Conservation (phyloP, 2,888 invertebrate species). For the Cecidostiba fungosa region DNA sequence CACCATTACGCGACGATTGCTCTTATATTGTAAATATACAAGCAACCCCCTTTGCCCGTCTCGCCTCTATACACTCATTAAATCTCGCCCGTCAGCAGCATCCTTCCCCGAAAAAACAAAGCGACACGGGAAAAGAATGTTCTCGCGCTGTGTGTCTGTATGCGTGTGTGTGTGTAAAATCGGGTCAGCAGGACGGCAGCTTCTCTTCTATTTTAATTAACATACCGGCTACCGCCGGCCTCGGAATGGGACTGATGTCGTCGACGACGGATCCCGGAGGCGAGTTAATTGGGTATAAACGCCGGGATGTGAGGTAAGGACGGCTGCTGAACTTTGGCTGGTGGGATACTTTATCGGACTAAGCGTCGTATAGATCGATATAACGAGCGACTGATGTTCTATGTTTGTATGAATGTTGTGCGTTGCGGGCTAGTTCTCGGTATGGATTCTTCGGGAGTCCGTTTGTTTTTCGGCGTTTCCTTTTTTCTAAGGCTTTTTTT, state of each 20-base stretch:
- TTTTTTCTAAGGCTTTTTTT: conserved; percentile 7
- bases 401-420: not conserved
- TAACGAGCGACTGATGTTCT: conserved; percentile 35
- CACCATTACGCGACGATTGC: conserved; percentile 34
- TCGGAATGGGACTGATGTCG: conserved; percentile 1
- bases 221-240: conserved; percentile 55
- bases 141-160: conserved; percentile 3
- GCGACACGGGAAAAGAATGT: conserved; percentile 52
- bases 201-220: conserved; percentile 61
- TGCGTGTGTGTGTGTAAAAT: conserved; percentile 66
- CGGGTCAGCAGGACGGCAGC: conserved; percentile 72
- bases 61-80: conserved; percentile 51
- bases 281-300: conserved; percentile 50
- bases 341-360: conserved; percentile 29
- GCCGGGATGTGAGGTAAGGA: not conserved
- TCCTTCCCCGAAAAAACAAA: conserved; percentile 47
- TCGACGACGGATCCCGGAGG: conserved; percentile 31
- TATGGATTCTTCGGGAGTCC: conserved; percentile 44
- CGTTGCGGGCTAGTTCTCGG: conserved; percentile 29
- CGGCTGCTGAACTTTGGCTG: conserved; percentile 35
- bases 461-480: not conserved
- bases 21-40: not conserved
- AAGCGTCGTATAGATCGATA: conserved; percentile 52
- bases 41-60: conserved; percentile 33
- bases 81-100: conserved; percentile 10